A percentile compares a stretch with the other conserved stretches of the same genome.
phyloP scores from a whole-genome alignment of 2,113 vertebrate species.

The Pterocles burchelli region DNA sequence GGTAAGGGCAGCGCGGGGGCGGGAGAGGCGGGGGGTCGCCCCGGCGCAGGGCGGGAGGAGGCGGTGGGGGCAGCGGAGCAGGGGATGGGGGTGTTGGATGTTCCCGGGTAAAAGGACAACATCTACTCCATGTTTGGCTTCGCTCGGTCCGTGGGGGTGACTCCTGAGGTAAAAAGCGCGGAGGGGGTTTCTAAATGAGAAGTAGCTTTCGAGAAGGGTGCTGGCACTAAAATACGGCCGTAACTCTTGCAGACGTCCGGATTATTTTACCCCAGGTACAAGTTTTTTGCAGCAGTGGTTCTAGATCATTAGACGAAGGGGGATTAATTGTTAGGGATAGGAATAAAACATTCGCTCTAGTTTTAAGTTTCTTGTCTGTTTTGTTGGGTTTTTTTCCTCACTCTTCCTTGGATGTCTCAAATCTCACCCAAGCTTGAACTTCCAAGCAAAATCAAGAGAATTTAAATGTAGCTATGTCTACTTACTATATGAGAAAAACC shows the following conservation, averaged over 20 bases:
- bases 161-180: background rate
- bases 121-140: background rate
- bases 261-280: accelerated
- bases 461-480: background rate
- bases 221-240: accelerated
- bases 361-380: background rate
- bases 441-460: background rate
- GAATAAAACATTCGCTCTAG: background rate
- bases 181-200: background rate
- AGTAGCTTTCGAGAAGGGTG: accelerated
- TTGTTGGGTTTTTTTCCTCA: no score
- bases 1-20: conserved; percentile 51
- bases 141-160: accelerated
- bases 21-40: background rate
- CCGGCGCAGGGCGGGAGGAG: background rate
- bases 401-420: background rate
- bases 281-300: background rate
- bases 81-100: no score
- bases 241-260: accelerated
- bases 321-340: background rate
- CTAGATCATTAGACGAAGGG: background rate
- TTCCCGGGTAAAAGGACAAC: background rate
- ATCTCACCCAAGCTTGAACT: background rate
- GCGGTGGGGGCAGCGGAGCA: background rate
- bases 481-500: background rate